Evolutionary conservation across 2,888 invertebrate species (phyloP).

Genomic region (Aethes cnicana): DNA sequence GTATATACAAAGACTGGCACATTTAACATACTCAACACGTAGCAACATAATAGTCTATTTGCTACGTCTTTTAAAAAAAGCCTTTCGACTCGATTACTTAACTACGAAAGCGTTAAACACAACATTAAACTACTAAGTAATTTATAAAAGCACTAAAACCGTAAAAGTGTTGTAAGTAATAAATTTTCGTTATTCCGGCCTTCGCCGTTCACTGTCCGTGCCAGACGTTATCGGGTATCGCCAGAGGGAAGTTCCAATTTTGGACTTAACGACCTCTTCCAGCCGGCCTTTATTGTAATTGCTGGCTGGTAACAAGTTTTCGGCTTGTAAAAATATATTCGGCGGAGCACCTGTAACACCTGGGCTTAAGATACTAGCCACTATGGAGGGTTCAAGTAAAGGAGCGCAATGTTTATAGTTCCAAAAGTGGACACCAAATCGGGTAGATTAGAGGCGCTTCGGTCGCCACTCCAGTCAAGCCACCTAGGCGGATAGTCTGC

Average conservation of each 20-base stretch:
- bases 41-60: no score
- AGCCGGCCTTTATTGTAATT: slow-evolving; percentile 21
- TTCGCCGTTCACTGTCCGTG: background rate
- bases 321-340: slow-evolving; percentile 15
- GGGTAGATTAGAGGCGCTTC: no score
- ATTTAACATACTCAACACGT: no score
- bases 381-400: no score
- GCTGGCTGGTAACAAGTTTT: slow-evolving; percentile 15
- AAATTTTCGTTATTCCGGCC: slow-evolving; percentile 9
- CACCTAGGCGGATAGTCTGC: no score
- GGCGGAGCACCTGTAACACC: slow-evolving; percentile 7
- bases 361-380: background rate
- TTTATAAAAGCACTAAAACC: background rate
- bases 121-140: background rate
- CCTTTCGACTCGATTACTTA: no score
- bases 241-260: slow-evolving; percentile 16
- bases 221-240: slow-evolving; percentile 18
- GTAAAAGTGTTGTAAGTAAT: background rate
- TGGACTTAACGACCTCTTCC: slow-evolving; percentile 18
- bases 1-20: no score
- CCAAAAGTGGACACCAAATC: no score
- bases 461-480: no score
- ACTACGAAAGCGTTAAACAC: no score
- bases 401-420: no score
- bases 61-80: no score